Conservation (phyloP, 2,113 vertebrate species). For the Perca fluviatilis region DNA sequence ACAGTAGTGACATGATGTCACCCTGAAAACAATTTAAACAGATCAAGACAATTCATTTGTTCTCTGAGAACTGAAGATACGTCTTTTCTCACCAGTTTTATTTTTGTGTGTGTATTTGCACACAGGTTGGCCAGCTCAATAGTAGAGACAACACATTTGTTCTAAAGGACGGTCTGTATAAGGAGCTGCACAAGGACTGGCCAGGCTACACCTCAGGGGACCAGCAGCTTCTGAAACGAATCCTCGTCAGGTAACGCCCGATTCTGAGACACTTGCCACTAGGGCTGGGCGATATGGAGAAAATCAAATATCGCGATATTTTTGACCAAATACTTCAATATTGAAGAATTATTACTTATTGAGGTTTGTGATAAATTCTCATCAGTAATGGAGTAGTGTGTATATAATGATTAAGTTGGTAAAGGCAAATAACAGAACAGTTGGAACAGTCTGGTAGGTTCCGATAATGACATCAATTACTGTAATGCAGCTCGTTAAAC, state of each 20-base stretch:
- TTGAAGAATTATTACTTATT: too few species aligned
- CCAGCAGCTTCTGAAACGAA: constrained; percentile 91
- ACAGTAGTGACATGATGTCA: not conserved
- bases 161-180: constrained; percentile 88
- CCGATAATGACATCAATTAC: too few species aligned
- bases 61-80: too few species aligned
- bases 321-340: too few species aligned
- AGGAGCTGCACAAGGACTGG: constrained; percentile 94
- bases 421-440: too few species aligned
- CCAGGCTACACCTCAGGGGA: constrained; percentile 92
- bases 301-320: too few species aligned
- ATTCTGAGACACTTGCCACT: not conserved
- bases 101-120: constrained; percentile 29
- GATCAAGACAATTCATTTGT: not conserved
- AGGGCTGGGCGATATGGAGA: too few species aligned
- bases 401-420: too few species aligned
- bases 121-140: constrained; percentile 90
- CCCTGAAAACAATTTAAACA: not conserved
- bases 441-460: too few species aligned
- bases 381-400: too few species aligned
- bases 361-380: too few species aligned
- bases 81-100: not conserved
- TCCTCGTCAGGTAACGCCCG: constrained; percentile 88
- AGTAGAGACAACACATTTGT: constrained; percentile 89
- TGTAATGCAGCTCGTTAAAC: too few species aligned